Evolutionary conservation across 2,797 vertebrate genomes (phyloP).

Genomic region (Syngnathus rostellatus): DNA sequence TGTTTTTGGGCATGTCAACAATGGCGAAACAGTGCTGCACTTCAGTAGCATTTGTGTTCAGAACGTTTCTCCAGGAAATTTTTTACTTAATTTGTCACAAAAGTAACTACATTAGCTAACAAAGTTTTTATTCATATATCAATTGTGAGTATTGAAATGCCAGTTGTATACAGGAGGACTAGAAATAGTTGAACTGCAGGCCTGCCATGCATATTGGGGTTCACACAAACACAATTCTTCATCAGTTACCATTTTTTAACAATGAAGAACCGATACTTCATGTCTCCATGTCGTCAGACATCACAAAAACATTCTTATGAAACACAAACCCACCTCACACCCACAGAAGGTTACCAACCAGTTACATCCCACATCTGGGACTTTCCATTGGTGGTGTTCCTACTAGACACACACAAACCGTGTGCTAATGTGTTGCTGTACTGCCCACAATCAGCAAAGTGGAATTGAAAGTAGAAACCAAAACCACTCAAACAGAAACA

Average conservation of each 20-base stretch:
- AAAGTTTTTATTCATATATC: not conserved
- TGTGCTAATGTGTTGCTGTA: not conserved
- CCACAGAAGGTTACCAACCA: not conserved
- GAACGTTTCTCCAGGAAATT: not conserved
- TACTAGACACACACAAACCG: no score
- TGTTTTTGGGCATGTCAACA: not conserved
- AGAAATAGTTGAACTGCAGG: no score
- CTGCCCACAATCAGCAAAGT: not conserved
- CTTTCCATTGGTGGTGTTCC: not conserved
- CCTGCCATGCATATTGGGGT: not conserved
- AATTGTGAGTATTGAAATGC: no score
- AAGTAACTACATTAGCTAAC: not conserved
- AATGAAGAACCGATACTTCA: not conserved
- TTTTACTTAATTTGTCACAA: not conserved
- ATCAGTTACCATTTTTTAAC: not conserved
- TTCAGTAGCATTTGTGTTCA: not conserved
- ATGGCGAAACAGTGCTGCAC: not conserved
- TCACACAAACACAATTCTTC: not conserved
- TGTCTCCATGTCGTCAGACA: not conserved
- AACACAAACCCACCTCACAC: not conserved
- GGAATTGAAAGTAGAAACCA: not conserved
- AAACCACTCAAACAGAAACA: not conserved
- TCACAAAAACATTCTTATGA: not conserved
- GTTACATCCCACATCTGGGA: not conserved
- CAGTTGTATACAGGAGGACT: no score